A percentile compares a stretch with the other conserved stretches of the same genome.
phyloP scores from a whole-genome alignment of 1,140 invertebrate genomes.

The Helicoverpa armigera region DNA sequence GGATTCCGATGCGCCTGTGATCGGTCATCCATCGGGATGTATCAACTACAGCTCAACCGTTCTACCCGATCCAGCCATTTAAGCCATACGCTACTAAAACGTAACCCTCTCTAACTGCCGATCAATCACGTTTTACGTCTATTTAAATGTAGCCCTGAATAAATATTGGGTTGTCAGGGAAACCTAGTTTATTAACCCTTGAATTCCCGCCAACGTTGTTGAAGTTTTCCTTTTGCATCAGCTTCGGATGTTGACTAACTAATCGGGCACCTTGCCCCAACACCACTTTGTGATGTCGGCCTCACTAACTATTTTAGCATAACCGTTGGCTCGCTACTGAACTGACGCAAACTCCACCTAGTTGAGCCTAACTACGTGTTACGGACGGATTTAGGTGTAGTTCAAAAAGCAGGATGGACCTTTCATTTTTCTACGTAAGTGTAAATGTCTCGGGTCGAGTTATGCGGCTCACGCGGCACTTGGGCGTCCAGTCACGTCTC shows the following conservation, averaged over 20 bases:
- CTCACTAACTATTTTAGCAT: constrained; percentile 15
- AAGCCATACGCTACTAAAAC: neutral
- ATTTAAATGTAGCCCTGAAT: constrained; percentile 21
- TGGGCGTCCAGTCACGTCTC: constrained; percentile 66
- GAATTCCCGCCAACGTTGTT: neutral
- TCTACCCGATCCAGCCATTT: neutral
- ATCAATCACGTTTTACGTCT: constrained; percentile 17
- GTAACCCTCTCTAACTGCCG: constrained; percentile 1
- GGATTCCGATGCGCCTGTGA: neutral
- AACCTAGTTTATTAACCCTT: constrained; percentile 8
- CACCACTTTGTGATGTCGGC: neutral
- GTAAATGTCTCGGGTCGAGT: constrained; percentile 32
- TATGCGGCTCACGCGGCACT: constrained; percentile 58
- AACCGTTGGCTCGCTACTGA: constrained; percentile 5
- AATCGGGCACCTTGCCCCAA: constrained; percentile 5
- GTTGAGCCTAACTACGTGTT: neutral
- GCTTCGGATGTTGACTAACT: constrained; percentile 10
- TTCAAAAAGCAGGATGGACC: constrained; percentile 18
- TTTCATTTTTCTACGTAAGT: constrained; percentile 37
- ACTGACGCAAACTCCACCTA: neutral
- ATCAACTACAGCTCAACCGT: constrained; percentile 25
- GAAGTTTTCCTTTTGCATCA: constrained; percentile 1
- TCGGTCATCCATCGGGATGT: constrained; percentile 31
- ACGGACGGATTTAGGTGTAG: neutral
- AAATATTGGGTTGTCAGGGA: constrained; percentile 15